Percentiles rank a stretch among this genome's conserved stretches.
phyloP scores from a whole-genome alignment of 2,888 invertebrate species.

The Punctoribates punctum region DNA sequence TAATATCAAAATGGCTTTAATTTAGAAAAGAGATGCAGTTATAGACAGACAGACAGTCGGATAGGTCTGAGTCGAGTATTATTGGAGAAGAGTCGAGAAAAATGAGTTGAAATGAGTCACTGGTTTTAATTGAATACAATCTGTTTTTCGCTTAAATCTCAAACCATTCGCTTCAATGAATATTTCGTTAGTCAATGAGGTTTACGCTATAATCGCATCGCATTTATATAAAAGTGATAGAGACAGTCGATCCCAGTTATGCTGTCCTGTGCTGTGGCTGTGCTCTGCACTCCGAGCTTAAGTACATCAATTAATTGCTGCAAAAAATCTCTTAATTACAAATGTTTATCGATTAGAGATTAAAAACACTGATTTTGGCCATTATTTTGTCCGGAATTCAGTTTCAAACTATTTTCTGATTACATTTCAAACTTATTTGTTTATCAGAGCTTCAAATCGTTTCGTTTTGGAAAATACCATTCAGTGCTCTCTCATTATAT shows the following conservation, averaged over 20 bases:
- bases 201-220: background rate
- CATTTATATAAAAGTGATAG: background rate
- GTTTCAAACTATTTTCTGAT: background rate
- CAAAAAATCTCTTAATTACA: conserved; percentile 19
- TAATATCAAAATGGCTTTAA: background rate
- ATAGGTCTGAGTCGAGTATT: background rate
- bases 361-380: background rate
- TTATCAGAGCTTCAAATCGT: background rate
- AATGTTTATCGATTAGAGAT: conserved; percentile 8
- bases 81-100: background rate
- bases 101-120: background rate
- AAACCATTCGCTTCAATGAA: conserved; percentile 7
- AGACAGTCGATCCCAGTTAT: background rate
- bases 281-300: background rate
- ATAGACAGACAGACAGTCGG: background rate
- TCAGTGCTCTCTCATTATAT: background rate
- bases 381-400: background rate
- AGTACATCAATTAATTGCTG: background rate
- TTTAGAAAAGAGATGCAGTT: background rate
- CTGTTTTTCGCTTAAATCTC: background rate
- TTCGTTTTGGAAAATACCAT: background rate
- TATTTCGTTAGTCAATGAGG: conserved; percentile 14
- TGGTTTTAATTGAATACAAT: conserved; percentile 25
- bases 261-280: no score
- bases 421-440: background rate